These are phyloP conservation scores for Anguilla anguilla DNA, from an alignment of 2,797 vertebrate genomes.

Conservation along the genomic window DNA sequence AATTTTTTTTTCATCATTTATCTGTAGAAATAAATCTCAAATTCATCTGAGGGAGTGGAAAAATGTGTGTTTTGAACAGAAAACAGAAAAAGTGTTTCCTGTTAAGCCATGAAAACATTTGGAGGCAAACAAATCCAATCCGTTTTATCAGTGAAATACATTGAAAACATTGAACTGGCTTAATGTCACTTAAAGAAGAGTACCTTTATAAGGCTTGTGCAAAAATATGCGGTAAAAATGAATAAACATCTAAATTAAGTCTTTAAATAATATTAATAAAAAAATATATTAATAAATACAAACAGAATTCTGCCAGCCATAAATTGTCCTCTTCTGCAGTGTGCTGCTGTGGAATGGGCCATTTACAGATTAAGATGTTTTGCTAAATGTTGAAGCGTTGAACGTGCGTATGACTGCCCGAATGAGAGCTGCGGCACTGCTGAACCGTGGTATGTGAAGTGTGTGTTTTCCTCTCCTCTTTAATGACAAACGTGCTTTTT, in stretches of 20 bases:
- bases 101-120: background rate
- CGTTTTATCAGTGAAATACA: background rate
- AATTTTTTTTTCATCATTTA: background rate
- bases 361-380: background rate
- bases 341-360: background rate
- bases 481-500: conserved; percentile 7
- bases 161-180: background rate
- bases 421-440: background rate
- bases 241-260: background rate
- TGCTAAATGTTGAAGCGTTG: background rate
- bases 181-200: background rate
- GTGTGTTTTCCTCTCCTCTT: background rate
- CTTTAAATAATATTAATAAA: background rate
- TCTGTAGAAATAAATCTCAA: background rate
- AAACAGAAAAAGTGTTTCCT: background rate
- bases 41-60: background rate
- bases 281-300: background rate
- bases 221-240: background rate
- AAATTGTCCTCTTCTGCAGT: background rate
- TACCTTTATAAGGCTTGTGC: background rate
- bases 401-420: background rate
- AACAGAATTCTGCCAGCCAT: background rate
- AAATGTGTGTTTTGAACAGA: background rate
- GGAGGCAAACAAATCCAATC: background rate
- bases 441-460: background rate